A percentile compares a stretch with the other conserved stretches of the same genome.
These are phyloP conservation scores for Smithornis capensis DNA, from an alignment of 2,113 vertebrate genomes.

Conservation along the genomic window DNA sequence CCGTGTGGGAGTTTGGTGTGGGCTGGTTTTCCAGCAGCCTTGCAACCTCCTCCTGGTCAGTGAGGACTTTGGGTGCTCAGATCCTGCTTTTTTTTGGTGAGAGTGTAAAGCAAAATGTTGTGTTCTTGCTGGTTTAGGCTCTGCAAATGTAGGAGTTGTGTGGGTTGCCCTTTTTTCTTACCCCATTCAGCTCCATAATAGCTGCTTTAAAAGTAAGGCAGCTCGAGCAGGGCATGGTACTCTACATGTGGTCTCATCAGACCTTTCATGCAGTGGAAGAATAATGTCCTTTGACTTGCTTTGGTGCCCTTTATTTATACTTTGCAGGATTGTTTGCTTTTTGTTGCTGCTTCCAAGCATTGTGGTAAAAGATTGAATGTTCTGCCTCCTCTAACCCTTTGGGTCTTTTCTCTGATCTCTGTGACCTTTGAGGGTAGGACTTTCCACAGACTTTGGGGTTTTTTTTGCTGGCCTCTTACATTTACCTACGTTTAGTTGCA, in stretches of 20 bases:
- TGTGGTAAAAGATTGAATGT: not conserved
- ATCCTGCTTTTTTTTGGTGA: not conserved
- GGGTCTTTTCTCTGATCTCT: not conserved
- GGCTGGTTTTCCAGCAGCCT: not conserved
- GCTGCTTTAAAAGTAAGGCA: not conserved
- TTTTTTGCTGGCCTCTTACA: not conserved
- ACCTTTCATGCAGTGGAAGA: not conserved
- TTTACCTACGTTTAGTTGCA: not conserved
- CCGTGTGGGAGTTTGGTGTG: not conserved
- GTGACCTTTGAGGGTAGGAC: not conserved
- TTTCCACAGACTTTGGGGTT: not conserved
- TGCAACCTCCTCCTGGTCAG: not conserved
- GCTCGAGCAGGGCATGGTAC: not conserved
- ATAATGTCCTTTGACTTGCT: not conserved
- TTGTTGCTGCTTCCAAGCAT: not conserved
- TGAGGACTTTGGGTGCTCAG: not conserved
- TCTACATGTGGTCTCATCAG: not conserved
- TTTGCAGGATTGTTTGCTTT: not conserved
- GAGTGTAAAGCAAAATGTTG: not conserved
- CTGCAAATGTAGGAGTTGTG: not conserved
- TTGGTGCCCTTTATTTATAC: not conserved
- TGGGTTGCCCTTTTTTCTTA: constrained; percentile 16
- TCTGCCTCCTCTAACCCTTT: not conserved
- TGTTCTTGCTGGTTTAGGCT: not conserved
- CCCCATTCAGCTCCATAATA: not conserved